These are phyloP conservation scores for Seladonia tumulorum DNA, from an alignment of 2,888 invertebrate species.

Conservation along the genomic window DNA sequence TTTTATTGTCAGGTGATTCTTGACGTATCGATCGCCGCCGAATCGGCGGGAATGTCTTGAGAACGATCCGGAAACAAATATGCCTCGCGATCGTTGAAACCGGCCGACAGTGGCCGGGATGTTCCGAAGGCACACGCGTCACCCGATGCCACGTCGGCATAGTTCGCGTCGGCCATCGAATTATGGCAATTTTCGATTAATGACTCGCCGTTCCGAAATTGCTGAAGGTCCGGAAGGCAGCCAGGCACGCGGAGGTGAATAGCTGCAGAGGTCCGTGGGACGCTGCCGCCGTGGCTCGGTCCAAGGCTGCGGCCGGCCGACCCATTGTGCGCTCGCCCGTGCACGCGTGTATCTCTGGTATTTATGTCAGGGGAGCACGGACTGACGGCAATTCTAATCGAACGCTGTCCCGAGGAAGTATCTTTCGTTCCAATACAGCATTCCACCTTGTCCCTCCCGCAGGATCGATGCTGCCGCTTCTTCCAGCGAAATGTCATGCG, in stretches of 20 bases:
- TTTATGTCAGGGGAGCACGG: slow-evolving; percentile 56
- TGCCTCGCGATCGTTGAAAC: not conserved
- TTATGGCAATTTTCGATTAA: slow-evolving; percentile 67
- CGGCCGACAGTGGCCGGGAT: not conserved
- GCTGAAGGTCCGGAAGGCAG: slow-evolving; percentile 47
- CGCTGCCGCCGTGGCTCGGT: slow-evolving; percentile 19
- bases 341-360: slow-evolving; percentile 58
- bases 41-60: not conserved
- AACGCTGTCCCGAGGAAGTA: slow-evolving; percentile 65
- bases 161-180: slow-evolving; percentile 58
- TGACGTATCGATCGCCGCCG: not conserved
- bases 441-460: slow-evolving; percentile 19
- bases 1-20: not conserved
- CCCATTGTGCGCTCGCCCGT: slow-evolving; percentile 38
- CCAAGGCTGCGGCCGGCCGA: slow-evolving; percentile 30
- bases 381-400: slow-evolving; percentile 73
- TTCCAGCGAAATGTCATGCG: not conserved
- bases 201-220: slow-evolving; percentile 65
- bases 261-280: slow-evolving; percentile 48
- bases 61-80: not conserved
- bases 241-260: slow-evolving; percentile 56
- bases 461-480: slow-evolving; percentile 2
- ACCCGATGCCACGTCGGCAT: slow-evolving; percentile 28
- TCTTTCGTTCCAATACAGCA: slow-evolving; percentile 61
- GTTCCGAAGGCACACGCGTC: slow-evolving; percentile 27